Percentiles rank a stretch among this genome's conserved stretches.
Conservation (phyloP, 2,113 vertebrate species). For the Myrmecophaga tridactyla region DNA sequence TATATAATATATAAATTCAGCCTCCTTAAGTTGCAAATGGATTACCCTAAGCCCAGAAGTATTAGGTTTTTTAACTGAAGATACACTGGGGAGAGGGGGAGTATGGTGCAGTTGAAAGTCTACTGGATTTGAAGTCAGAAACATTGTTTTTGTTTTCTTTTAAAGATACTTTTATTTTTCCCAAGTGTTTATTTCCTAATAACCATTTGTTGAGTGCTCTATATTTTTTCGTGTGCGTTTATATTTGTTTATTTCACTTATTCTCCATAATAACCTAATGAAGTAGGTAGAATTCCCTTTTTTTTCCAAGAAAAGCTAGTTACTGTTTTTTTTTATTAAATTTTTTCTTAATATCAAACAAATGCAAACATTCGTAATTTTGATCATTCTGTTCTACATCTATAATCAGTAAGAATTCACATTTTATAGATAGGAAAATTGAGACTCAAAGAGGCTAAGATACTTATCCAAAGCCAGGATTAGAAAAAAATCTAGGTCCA, state of each 20-base stretch:
- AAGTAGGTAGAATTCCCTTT: background rate
- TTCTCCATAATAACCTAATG: background rate
- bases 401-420: no score
- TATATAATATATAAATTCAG: no score
- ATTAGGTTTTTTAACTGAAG: background rate
- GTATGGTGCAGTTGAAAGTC: background rate
- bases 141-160: background rate
- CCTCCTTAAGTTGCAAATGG: background rate
- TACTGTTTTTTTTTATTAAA: no score
- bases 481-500: background rate
- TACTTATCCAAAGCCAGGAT: background rate
- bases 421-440: background rate
- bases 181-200: background rate
- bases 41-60: background rate
- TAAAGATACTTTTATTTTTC: background rate
- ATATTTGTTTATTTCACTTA: background rate
- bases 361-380: no score
- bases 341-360: no score
- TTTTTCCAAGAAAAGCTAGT: no score
- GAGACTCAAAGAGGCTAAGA: background rate
- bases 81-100: background rate
- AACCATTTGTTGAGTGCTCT: background rate
- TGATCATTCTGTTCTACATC: no score
- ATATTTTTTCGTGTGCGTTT: background rate
- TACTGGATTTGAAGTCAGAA: background rate